Evolutionary conservation across 2,113 vertebrate genomes (phyloP).

Genomic region (Phrynocephalus versicolor): DNA sequence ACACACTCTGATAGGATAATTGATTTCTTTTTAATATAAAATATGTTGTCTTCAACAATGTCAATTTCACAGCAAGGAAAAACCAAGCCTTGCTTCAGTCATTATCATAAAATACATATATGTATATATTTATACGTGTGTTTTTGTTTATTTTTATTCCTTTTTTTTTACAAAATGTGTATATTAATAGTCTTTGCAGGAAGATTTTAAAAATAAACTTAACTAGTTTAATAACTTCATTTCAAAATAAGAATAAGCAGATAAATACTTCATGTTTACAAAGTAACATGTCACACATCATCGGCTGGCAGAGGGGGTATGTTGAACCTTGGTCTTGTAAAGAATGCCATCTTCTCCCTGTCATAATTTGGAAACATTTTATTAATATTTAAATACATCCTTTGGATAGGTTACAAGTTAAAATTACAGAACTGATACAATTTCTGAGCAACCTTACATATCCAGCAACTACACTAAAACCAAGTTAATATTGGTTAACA

Average conservation of each 20-base stretch:
- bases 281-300: conserved; percentile 87
- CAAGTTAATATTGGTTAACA: not conserved
- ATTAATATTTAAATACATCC: not conserved
- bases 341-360: conserved; percentile 99
- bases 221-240: conserved; percentile 89
- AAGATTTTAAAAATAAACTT: conserved; percentile 79
- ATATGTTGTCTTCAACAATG: conserved; percentile 85
- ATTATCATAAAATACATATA: conserved; percentile 84
- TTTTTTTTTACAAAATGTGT: conserved; percentile 85
- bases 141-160: conserved; percentile 69
- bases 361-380: conserved; percentile 28
- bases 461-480: not conserved
- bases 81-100: conserved; percentile 83
- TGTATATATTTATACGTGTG: conserved; percentile 66
- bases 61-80: conserved; percentile 86
- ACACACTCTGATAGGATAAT: conserved; percentile 83
- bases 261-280: conserved; percentile 92
- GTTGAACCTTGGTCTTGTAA: conserved; percentile 97
- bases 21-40: conserved; percentile 79
- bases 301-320: conserved; percentile 96
- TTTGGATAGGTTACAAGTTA: not conserved
- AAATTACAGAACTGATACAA: not conserved
- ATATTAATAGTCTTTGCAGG: conserved; percentile 80
- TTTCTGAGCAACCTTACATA: not conserved
- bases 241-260: conserved; percentile 78